Evolutionary conservation across 1,140 invertebrate genomes (phyloP), one percentile per base, ranked within the genome.

Genomic region (Diabrotica virgifera): DNA sequence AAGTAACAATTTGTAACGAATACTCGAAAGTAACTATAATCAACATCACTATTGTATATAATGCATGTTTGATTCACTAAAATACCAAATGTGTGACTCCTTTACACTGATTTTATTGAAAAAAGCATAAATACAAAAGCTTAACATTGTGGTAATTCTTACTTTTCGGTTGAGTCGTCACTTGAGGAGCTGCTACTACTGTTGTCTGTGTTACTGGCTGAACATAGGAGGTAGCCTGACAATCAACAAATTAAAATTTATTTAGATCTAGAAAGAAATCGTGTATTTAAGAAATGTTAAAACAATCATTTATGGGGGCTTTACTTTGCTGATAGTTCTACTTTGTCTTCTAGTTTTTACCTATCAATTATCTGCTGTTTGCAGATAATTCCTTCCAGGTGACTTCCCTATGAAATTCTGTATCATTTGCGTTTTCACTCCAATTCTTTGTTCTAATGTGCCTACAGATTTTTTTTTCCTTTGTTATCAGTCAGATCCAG

Each of bases 141-240:
- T 14, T 54, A n/a, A 24, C 52, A 11, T 13, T 54, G 11, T 12
- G 14, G 2, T 2, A 2, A n/a, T 53, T 66, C 76, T 75, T 74
- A 81, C 80, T 76, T 76, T 81, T 81, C 50, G 79, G 72, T 67
- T 80, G 78, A 14, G 79, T 77, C 36, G 77, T 77, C 24, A 79
- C 77, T 69, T 79, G 78, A 38, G 78, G 76, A 51, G 78, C 74
- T 70, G 78, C 76, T 38, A 77, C 74, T 70, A 77, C 74, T 46
- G 78, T 79, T 36, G 76, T 78, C 63, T 79, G 78, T 14, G 77
- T 75, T 14, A 77, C 77, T 13, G 78, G 76, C 63, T 79, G 76
- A 36, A 76, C 76, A 67, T 80, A 78, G 6, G 79, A 72, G 12
- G 79, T 73, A 66, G 37, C n/a, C 40, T 46, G 40, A 46, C n/a